These are phyloP conservation scores for Tetramorium parvispinum DNA, from an alignment of 1,140 invertebrate genomes.

Conservation along the genomic window DNA sequence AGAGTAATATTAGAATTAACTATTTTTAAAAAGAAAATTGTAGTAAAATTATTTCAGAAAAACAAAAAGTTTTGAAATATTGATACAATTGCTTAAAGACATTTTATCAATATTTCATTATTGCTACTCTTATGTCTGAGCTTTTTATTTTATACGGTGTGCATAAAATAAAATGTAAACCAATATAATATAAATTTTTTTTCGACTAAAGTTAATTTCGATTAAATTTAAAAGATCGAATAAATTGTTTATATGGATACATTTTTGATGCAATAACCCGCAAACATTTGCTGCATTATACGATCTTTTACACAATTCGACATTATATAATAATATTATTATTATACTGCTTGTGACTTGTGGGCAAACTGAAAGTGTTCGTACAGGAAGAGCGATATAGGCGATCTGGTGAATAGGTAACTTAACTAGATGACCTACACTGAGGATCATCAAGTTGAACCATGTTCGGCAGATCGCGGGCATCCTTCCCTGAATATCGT, in stretches of 20 bases:
- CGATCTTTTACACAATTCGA: background rate
- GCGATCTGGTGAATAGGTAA: conserved; percentile 47
- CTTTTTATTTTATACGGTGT: background rate
- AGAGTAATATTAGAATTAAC: background rate
- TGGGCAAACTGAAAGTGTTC: conserved; percentile 16
- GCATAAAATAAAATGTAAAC: too few species aligned
- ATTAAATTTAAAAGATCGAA: background rate
- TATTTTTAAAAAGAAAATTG: background rate
- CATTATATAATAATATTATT: background rate
- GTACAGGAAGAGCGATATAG: background rate
- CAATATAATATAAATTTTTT: background rate
- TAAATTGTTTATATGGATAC: background rate
- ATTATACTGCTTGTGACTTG: background rate
- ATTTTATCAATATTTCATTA: background rate
- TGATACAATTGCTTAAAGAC: background rate
- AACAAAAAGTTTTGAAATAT: background rate
- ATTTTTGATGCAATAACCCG: background rate
- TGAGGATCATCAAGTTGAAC: conserved; percentile 48
- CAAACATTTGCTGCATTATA: background rate
- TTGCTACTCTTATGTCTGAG: background rate
- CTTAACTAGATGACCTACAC: conserved; percentile 37
- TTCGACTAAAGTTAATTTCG: background rate
- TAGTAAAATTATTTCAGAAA: background rate
- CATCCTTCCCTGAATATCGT: conserved; percentile 52
- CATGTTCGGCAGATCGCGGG: conserved; percentile 53